Percentiles rank a stretch among this genome's conserved stretches.
phyloP scores from a whole-genome alignment of 2,797 vertebrate species.

The Masticophis lateralis region DNA sequence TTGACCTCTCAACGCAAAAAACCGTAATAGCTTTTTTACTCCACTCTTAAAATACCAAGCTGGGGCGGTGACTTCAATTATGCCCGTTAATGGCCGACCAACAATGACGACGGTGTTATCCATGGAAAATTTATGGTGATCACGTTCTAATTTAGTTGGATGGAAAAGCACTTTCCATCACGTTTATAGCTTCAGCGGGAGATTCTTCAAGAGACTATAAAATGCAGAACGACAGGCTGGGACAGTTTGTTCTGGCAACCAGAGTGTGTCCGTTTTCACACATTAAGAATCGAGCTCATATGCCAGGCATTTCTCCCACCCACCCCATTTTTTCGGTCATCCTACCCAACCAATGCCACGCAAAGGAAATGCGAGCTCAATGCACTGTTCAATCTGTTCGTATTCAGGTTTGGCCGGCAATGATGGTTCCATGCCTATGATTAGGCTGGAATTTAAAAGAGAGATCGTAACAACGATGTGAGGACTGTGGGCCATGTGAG shows the following conservation, averaged over 20 bases:
- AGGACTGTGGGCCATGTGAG: background rate
- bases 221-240: slow-evolving; percentile 32
- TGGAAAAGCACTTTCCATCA: slow-evolving; percentile 28
- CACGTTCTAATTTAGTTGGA: background rate
- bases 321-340: background rate
- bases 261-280: slow-evolving; percentile 2
- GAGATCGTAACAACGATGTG: background rate
- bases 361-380: background rate
- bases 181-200: slow-evolving; percentile 17
- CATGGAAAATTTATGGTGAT: slow-evolving; percentile 13
- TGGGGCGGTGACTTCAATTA: slow-evolving; percentile 2
- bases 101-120: background rate
- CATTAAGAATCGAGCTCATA: slow-evolving; percentile 11
- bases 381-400: background rate
- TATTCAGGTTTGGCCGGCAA: background rate
- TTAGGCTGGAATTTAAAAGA: background rate
- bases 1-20: background rate
- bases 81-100: background rate
- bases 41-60: slow-evolving; percentile 9
- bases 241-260: slow-evolving; percentile 10
- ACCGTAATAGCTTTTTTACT: background rate
- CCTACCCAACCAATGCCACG: background rate
- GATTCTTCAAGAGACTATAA: slow-evolving; percentile 24
- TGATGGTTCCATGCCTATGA: background rate
- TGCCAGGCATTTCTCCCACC: background rate